Conservation (phyloP, 92 coral and sea anemone genomes). For the Porites lobata region DNA sequence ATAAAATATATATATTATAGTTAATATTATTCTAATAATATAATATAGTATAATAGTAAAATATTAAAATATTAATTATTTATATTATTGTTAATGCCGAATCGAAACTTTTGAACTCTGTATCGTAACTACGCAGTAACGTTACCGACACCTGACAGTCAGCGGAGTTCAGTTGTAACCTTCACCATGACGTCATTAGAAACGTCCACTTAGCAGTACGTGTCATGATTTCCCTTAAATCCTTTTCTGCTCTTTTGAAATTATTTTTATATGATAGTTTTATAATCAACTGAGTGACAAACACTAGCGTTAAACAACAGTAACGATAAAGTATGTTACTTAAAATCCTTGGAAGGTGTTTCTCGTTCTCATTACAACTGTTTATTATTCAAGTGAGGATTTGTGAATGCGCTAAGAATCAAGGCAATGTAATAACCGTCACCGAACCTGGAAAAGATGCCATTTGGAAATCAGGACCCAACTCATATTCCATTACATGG, state of each 20-base stretch:
- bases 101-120: too few species aligned
- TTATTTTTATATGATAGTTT: neutral
- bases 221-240: neutral
- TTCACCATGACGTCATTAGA: neutral
- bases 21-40: too few species aligned
- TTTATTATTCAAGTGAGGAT: neutral
- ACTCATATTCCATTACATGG: slow-evolving; percentile 74
- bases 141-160: neutral
- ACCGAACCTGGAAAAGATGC: slow-evolving; percentile 63
- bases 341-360: neutral
- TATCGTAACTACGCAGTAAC: neutral
- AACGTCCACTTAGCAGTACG: neutral
- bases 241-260: slow-evolving; percentile 1
- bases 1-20: too few species aligned
- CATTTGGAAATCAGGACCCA: slow-evolving; percentile 66
- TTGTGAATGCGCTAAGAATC: slow-evolving; percentile 1
- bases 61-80: too few species aligned
- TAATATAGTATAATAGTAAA: too few species aligned
- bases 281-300: neutral
- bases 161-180: neutral
- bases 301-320: neutral
- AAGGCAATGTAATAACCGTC: slow-evolving; percentile 43
- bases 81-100: too few species aligned
- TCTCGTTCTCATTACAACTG: neutral
- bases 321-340: slow-evolving; percentile 5